A percentile compares a stretch with the other conserved stretches of the same genome.
Conservation (phyloP, 2,888 invertebrate genomes). For the Cheilosia scutellata region DNA sequence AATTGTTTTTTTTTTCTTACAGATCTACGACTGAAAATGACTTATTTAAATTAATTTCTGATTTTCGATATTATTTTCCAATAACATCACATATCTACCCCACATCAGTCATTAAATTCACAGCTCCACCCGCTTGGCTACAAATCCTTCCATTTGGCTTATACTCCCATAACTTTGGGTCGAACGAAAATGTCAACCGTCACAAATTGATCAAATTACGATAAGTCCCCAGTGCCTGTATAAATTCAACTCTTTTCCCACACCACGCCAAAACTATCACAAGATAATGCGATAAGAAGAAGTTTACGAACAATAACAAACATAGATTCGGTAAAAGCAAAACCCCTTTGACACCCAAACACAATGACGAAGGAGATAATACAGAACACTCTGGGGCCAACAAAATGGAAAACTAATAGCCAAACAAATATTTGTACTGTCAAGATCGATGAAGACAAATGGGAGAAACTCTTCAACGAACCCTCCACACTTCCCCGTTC, state of each 20-base stretch:
- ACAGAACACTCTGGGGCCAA: not conserved
- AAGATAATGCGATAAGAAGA: slow-evolving; percentile 6
- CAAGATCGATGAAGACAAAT: slow-evolving; percentile 41
- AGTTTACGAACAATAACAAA: slow-evolving; percentile 18
- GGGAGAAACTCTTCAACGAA: slow-evolving; percentile 18
- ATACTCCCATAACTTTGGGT: slow-evolving; percentile 4
- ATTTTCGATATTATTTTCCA: not conserved
- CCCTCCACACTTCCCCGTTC: not conserved
- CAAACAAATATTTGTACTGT: slow-evolving; percentile 46
- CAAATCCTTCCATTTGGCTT: not conserved
- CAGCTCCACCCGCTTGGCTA: not conserved
- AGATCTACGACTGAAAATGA: not conserved
- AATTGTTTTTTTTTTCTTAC: slow-evolving; percentile 1
- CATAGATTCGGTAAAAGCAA: slow-evolving; percentile 17
- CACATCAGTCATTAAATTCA: not conserved
- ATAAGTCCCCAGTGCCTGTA: slow-evolving; percentile 15
- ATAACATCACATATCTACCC: not conserved
- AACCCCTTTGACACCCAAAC: slow-evolving; percentile 20
- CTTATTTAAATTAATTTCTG: slow-evolving; percentile 23
- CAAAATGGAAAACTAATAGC: slow-evolving; percentile 12
- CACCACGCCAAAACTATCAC: slow-evolving; percentile 1
- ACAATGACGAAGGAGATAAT: slow-evolving; percentile 7
- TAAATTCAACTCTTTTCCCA: slow-evolving; percentile 14
- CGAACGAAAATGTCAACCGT: slow-evolving; percentile 9
- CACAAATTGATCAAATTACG: slow-evolving; percentile 44